phyloP scores from a whole-genome alignment of 2,888 invertebrate species.

The Myathropa florea region DNA sequence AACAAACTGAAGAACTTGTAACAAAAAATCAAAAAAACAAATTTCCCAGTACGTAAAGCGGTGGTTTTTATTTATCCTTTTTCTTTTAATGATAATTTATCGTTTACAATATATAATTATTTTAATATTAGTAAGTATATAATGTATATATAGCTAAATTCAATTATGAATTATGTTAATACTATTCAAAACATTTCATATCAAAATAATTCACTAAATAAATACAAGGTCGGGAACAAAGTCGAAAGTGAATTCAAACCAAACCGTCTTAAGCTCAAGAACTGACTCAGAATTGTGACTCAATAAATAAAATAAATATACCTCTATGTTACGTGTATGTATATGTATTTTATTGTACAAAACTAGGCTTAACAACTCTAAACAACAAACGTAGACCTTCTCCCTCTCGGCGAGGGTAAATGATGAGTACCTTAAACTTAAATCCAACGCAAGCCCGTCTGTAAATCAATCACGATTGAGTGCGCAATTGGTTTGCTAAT shows the following conservation, averaged over 20 bases:
- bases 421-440: constrained; percentile 14
- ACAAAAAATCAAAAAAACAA: neutral
- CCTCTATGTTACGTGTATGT: neutral
- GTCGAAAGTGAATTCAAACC: neutral
- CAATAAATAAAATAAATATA: constrained; percentile 40
- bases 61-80: constrained; percentile 79
- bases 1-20: neutral
- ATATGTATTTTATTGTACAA: constrained; percentile 39
- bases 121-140: constrained; percentile 56
- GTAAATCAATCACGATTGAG: neutral
- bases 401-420: neutral
- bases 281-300: neutral
- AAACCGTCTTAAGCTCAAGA: constrained; percentile 8
- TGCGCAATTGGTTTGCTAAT: neutral
- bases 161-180: constrained; percentile 64
- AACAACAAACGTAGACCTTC: constrained; percentile 28
- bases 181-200: constrained; percentile 42
- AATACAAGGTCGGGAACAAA: constrained; percentile 28
- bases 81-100: constrained; percentile 57
- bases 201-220: constrained; percentile 59
- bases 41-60: constrained; percentile 78
- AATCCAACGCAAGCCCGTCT: constrained; percentile 8
- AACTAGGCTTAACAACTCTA: constrained; percentile 21
- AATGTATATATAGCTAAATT: constrained; percentile 50
- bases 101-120: constrained; percentile 63